Evolutionary conservation across 2,113 vertebrate species (phyloP).

Genomic region (Pycnonotus jocosus): DNA sequence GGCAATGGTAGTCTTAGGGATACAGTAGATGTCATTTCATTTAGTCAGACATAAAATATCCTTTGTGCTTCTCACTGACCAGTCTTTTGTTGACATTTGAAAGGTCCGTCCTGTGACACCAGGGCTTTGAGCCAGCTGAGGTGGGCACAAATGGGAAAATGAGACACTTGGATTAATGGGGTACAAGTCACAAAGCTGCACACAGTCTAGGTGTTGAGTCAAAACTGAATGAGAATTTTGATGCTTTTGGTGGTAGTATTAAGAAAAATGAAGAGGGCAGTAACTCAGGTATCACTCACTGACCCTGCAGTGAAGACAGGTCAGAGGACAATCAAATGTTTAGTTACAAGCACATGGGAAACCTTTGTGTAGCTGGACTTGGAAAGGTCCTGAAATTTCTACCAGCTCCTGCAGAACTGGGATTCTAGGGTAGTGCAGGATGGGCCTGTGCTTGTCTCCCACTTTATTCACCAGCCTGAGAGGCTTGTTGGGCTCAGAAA

Average conservation of each 20-base stretch:
- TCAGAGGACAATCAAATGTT: neutral
- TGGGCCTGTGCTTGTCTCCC: neutral
- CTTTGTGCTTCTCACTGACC: neutral
- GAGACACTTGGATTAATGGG: neutral
- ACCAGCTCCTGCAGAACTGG: neutral
- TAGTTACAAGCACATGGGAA: neutral
- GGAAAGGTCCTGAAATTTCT: neutral
- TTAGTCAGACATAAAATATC: neutral
- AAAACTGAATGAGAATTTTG: neutral
- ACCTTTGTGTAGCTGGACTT: neutral
- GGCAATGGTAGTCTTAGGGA: neutral
- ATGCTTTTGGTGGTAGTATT: neutral
- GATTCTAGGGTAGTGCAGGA: neutral
- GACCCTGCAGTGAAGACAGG: neutral
- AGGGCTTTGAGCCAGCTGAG: neutral
- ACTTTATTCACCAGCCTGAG: fast-evolving
- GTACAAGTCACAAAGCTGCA: neutral
- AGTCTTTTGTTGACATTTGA: neutral
- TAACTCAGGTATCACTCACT: neutral
- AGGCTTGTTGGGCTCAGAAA: neutral
- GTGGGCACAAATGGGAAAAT: neutral
- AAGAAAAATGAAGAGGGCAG: neutral
- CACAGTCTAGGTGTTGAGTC: neutral
- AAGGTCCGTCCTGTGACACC: neutral
- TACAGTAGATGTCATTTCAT: neutral